phyloP scores from a whole-genome alignment of 2,113 vertebrate species.

The Okapia johnstoni region DNA sequence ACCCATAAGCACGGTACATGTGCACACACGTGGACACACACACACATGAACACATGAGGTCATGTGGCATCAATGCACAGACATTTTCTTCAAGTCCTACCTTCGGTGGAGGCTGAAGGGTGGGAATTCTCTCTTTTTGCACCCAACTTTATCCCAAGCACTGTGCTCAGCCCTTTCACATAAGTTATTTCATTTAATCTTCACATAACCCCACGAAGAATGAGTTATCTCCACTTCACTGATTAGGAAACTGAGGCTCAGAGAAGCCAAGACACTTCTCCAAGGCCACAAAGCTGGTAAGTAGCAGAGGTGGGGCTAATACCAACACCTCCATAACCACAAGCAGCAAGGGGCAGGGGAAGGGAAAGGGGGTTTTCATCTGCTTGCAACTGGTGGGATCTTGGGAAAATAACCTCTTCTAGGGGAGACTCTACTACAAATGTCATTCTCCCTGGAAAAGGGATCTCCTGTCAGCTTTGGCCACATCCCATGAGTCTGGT shows the following conservation, averaged over 20 bases:
- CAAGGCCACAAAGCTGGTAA: neutral
- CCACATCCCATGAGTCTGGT: neutral
- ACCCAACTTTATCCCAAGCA: neutral
- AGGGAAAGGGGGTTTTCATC: neutral
- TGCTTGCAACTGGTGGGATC: neutral
- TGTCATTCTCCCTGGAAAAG: neutral
- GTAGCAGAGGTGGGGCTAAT: neutral
- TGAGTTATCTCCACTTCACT: neutral
- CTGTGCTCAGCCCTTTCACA: neutral
- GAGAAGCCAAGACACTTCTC: neutral
- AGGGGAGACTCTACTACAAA: neutral
- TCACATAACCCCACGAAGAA: neutral
- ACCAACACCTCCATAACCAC: neutral
- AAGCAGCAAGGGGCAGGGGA: neutral
- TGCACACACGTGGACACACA: neutral
- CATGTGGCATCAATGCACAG: neutral
- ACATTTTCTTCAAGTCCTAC: neutral
- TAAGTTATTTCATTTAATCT: neutral
- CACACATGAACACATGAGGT: fast-evolving
- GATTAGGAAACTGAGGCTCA: neutral
- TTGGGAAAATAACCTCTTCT: neutral
- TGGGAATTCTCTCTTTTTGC: neutral
- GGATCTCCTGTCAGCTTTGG: neutral
- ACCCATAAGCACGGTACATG: neutral
- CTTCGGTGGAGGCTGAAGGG: neutral